These are phyloP conservation scores for Cynoglossus semilaevis DNA, from an alignment of 2,113 vertebrate genomes.

Conservation along the genomic window DNA sequence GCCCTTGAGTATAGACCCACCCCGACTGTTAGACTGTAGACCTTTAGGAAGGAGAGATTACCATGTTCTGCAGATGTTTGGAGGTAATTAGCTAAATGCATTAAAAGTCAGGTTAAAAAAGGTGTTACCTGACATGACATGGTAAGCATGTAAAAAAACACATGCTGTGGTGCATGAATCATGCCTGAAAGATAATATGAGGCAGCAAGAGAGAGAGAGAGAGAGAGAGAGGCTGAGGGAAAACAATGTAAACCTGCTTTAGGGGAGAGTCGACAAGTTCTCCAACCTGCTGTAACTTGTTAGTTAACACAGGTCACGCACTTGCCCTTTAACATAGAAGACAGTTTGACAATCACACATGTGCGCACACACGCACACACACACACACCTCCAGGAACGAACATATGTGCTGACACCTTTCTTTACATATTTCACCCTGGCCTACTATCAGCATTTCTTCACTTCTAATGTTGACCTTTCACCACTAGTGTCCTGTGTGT, in stretches of 20 bases:
- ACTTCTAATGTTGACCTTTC: neutral
- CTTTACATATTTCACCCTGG: neutral
- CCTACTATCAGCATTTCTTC: neutral
- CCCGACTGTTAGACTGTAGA: no score
- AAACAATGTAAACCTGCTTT: neutral
- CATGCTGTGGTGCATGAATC: no score
- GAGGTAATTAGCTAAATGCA: no score
- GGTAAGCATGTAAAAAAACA: no score
- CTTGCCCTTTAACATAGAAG: neutral
- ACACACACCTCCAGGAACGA: neutral
- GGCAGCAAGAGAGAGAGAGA: neutral
- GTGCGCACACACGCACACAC: neutral
- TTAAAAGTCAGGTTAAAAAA: no score
- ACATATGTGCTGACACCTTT: neutral
- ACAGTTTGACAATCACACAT: neutral
- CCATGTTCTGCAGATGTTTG: no score
- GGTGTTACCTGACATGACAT: no score
- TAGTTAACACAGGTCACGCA: constrained; percentile 10
- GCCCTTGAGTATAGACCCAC: no score
- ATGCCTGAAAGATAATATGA: no score
- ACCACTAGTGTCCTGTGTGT: no score
- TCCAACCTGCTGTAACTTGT: constrained; percentile 29
- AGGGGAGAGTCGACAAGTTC: constrained; percentile 2
- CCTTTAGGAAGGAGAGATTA: no score
- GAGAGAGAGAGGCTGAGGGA: neutral